A percentile compares a stretch with the other conserved stretches of the same genome.
Evolutionary conservation across 2,113 vertebrate species (phyloP).

Genomic region (Balaenoptera acutorostrata): DNA sequence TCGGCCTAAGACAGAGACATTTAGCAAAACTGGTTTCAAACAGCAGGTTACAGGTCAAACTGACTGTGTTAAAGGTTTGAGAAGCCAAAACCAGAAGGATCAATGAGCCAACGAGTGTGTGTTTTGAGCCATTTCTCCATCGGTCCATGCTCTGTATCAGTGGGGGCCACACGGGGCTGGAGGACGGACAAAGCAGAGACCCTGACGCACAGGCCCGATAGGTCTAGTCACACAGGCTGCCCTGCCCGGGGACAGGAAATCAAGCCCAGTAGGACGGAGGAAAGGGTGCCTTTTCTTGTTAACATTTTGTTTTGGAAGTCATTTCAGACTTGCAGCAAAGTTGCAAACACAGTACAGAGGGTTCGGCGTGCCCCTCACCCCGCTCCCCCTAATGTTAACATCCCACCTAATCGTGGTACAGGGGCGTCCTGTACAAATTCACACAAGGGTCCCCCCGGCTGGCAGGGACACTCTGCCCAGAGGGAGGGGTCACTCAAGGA

Average conservation of each 20-base stretch:
- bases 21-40: background rate
- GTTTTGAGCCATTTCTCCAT: background rate
- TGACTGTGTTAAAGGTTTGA: background rate
- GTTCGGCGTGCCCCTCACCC: rapidly evolving
- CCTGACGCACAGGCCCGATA: background rate
- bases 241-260: background rate
- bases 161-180: rapidly evolving
- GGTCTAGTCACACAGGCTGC: background rate
- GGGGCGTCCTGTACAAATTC: background rate
- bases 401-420: background rate
- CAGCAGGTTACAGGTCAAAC: background rate
- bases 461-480: background rate
- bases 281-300: rapidly evolving
- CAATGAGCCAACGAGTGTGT: rapidly evolving
- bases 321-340: background rate
- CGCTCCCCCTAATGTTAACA: rapidly evolving
- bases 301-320: background rate
- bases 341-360: too few relatives aligned
- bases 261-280: background rate
- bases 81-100: background rate
- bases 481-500: background rate
- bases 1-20: rapidly evolving
- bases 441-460: rapidly evolving
- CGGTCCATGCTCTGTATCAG: background rate
- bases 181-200: background rate